These are phyloP conservation scores for Chydorus sphaericus DNA, from an alignment of 2,888 invertebrate genomes.

Conservation along the genomic window DNA sequence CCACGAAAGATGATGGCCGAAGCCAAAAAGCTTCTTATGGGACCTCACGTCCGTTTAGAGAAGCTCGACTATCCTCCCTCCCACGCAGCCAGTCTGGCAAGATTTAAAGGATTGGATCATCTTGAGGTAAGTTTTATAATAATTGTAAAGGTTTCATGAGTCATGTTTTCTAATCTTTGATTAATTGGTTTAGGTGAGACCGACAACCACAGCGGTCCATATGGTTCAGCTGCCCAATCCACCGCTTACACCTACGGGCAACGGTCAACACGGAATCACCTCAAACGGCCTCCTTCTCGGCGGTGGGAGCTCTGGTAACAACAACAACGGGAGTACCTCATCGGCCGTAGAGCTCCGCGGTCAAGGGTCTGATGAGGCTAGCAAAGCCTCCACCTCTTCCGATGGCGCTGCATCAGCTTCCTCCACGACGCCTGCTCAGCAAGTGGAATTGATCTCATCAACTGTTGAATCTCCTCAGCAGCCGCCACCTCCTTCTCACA, in stretches of 20 bases:
- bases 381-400: slow-evolving; percentile 26
- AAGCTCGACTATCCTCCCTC: not conserved
- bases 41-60: not conserved
- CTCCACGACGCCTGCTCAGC: not conserved
- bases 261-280: slow-evolving; percentile 1
- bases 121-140: not conserved
- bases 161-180: not conserved
- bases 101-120: slow-evolving; percentile 11
- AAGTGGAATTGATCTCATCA: not conserved
- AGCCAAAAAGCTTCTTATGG: not conserved
- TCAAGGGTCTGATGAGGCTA: slow-evolving; percentile 24
- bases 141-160: not conserved
- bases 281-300: not conserved
- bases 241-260: not conserved
- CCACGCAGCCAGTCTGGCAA: not conserved
- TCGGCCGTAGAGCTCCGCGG: slow-evolving; percentile 21
- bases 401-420: slow-evolving; percentile 37
- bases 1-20: not conserved
- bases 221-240: slow-evolving; percentile 14
- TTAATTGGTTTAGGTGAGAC: slow-evolving; percentile 6
- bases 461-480: not conserved
- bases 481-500: not conserved
- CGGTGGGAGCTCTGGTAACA: not conserved
- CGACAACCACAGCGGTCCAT: slow-evolving; percentile 9
- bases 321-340: not conserved